These are phyloP conservation scores for Heterohyrax brucei DNA, from an alignment of 2,797 vertebrate genomes.

Conservation along the genomic window DNA sequence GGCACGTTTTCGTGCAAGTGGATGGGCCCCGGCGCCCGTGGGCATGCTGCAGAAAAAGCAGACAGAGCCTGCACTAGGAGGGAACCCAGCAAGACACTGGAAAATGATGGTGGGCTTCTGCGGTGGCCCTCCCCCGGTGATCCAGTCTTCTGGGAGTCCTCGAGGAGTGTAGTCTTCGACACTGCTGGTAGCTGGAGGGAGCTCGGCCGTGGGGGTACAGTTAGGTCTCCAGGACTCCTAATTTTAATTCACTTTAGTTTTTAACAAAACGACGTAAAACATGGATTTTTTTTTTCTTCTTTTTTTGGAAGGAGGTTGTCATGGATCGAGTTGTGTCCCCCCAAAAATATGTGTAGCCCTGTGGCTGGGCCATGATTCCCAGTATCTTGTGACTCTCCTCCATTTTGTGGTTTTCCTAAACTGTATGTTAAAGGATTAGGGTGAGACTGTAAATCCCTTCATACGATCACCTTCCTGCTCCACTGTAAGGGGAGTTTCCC, in stretches of 20 bases:
- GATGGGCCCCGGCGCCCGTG: conserved; percentile 93
- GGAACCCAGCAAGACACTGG: not conserved
- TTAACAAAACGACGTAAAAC: not conserved
- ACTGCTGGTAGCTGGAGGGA: not conserved
- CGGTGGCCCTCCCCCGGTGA: rapidly evolving
- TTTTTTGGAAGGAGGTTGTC: too few relatives aligned
- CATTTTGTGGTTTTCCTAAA: too few relatives aligned
- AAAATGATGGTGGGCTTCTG: not conserved
- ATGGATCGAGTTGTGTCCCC: too few relatives aligned
- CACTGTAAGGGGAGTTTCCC: too few relatives aligned
- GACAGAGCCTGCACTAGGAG: not conserved
- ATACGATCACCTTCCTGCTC: too few relatives aligned
- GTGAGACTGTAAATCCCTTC: too few relatives aligned
- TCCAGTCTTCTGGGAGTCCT: not conserved
- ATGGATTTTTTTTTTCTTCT: not conserved
- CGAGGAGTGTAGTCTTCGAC: not conserved
- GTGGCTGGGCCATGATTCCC: too few relatives aligned
- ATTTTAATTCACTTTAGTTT: not conserved
- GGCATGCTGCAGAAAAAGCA: conserved; percentile 90
- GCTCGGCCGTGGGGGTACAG: not conserved
- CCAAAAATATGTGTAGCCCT: too few relatives aligned
- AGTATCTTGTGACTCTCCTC: too few relatives aligned
- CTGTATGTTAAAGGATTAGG: too few relatives aligned
- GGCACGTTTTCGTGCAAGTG: conserved; percentile 93
- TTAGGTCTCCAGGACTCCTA: not conserved